Conservation (phyloP, 2,113 vertebrate genomes). For the Sceloporus undulatus region DNA sequence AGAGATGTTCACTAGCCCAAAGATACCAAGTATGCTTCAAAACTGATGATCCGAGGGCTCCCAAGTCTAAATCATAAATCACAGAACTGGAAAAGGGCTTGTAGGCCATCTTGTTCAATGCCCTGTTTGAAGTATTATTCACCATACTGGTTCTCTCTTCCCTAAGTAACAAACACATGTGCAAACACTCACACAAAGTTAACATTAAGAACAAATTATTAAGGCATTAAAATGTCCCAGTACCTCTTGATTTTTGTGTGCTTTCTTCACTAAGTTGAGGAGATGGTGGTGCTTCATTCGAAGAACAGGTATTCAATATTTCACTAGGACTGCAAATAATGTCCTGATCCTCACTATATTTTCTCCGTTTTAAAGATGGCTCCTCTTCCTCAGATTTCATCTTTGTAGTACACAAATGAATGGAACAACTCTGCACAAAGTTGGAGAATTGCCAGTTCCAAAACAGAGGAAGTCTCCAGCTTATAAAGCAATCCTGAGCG, state of each 20-base stretch:
- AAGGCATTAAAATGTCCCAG: conserved; percentile 43
- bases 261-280: conserved; percentile 42
- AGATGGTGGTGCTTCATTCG: conserved; percentile 43
- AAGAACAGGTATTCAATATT: conserved; percentile 41
- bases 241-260: conserved; percentile 45
- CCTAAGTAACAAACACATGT: neutral
- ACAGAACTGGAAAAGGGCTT: neutral
- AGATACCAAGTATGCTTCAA: neutral
- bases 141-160: neutral
- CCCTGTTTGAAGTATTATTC: neutral
- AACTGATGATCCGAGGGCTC: neutral
- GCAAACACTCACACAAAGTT: neutral
- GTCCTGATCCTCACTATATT: conserved; percentile 64
- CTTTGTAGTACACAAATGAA: conserved; percentile 76
- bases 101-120: neutral
- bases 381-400: conserved; percentile 81
- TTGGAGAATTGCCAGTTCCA: conserved; percentile 65
- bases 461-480: conserved; percentile 55
- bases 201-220: neutral
- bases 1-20: neutral
- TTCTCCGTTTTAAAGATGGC: conserved; percentile 84
- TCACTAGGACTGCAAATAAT: conserved; percentile 44
- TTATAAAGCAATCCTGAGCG: conserved; percentile 64
- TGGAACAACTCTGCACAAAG: conserved; percentile 64
- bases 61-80: neutral